Evolutionary conservation across 2,797 vertebrate genomes (phyloP).

Genomic region (Chelon auratus): DNA sequence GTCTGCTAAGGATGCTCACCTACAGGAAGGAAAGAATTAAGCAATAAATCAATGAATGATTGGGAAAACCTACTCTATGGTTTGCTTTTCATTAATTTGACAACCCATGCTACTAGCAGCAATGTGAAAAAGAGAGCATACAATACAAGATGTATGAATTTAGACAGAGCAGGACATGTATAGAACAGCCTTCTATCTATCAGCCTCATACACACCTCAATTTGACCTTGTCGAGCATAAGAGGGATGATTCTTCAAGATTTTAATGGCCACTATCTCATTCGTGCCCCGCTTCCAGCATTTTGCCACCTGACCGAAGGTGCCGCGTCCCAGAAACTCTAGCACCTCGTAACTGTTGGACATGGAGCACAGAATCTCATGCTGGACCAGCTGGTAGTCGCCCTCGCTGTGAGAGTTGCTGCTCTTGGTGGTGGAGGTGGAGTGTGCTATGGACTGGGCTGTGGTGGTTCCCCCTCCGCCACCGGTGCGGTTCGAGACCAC

Average conservation of each 20-base stretch:
- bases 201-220: slow-evolving; percentile 86
- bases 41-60: background rate
- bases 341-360: slow-evolving; percentile 97
- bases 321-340: slow-evolving; percentile 96
- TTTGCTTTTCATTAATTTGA: too few relatives aligned
- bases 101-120: too few relatives aligned
- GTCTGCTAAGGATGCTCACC: slow-evolving; percentile 96
- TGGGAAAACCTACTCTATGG: background rate
- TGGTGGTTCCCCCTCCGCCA: slow-evolving; percentile 88
- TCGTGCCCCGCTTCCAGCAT: slow-evolving; percentile 98
- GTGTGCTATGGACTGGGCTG: slow-evolving; percentile 90
- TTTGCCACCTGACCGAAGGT: slow-evolving; percentile 98
- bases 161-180: too few relatives aligned
- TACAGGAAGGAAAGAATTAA: slow-evolving; percentile 51
- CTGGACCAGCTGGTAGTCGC: slow-evolving; percentile 98
- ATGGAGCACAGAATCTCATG: slow-evolving; percentile 98
- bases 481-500: slow-evolving; percentile 89
- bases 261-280: slow-evolving; percentile 98
- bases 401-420: slow-evolving; percentile 96
- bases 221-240: slow-evolving; percentile 97
- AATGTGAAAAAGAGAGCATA: too few relatives aligned
- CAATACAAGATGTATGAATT: too few relatives aligned
- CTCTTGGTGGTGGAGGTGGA: slow-evolving; percentile 93
- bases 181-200: too few relatives aligned
- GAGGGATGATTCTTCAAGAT: slow-evolving; percentile 98